A percentile compares a stretch with the other conserved stretches of the same genome.
Conservation (phyloP, 1,140 invertebrate genomes). For the Galleria mellonella region DNA sequence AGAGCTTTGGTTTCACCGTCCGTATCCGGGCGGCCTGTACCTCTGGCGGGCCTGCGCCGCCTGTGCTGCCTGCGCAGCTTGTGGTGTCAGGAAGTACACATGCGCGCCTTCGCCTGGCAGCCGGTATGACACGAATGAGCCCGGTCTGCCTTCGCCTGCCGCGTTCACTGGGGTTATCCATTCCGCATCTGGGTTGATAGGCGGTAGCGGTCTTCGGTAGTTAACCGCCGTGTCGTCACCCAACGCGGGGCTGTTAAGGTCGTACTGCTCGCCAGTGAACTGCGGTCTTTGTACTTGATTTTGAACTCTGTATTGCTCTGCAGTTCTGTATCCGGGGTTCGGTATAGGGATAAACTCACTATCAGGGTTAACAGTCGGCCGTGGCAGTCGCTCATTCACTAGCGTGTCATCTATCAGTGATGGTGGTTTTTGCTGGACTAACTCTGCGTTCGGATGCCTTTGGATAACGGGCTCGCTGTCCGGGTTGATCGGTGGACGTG, state of each 20-base stretch:
- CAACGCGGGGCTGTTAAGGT: constrained; percentile 65
- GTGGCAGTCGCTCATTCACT: constrained; percentile 77
- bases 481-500: constrained; percentile 78
- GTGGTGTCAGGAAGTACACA: constrained; percentile 85
- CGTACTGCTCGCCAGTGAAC: constrained; percentile 50
- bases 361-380: constrained; percentile 78
- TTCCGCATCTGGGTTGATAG: constrained; percentile 81
- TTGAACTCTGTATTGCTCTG: constrained; percentile 55
- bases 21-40: constrained; percentile 63
- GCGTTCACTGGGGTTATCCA: constrained; percentile 71
- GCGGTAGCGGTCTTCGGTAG: constrained; percentile 75
- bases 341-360: constrained; percentile 77
- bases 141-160: constrained; percentile 66
- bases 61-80: constrained; percentile 76
- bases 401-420: constrained; percentile 77
- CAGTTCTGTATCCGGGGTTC: constrained; percentile 60
- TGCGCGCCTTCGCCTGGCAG: constrained; percentile 82
- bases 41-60: constrained; percentile 39
- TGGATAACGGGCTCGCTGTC: constrained; percentile 69
- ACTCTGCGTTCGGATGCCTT: constrained; percentile 25
- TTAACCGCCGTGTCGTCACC: constrained; percentile 79
- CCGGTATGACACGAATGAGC: constrained; percentile 79
- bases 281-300: constrained; percentile 36
- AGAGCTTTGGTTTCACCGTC: constrained; percentile 70
- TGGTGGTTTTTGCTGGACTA: constrained; percentile 48